Evolutionary conservation across 2,113 vertebrate species (phyloP).

Genomic region (Tragelaphus buxtoni): DNA sequence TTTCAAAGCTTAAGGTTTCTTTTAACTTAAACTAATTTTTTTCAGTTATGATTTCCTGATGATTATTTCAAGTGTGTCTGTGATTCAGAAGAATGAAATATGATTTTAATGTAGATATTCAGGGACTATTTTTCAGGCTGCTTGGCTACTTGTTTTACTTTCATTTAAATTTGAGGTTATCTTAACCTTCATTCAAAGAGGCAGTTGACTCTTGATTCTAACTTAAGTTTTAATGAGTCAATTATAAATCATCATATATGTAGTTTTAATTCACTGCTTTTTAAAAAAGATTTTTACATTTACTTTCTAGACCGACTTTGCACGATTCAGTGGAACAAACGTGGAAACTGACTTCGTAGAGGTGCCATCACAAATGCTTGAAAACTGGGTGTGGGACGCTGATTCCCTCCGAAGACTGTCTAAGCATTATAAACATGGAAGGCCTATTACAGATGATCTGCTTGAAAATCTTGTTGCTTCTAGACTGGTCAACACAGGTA

Average conservation of each 20-base stretch:
- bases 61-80: background rate
- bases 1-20: constrained; percentile 8
- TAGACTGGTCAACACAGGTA: constrained; percentile 94
- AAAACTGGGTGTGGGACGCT: constrained; percentile 98
- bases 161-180: constrained; percentile 11
- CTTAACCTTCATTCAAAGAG: background rate
- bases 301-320: constrained; percentile 87
- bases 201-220: background rate
- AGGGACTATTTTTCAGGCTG: background rate
- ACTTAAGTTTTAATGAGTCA: background rate
- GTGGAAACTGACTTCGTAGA: constrained; percentile 98
- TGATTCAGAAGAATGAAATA: constrained; percentile 5
- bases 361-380: constrained; percentile 96
- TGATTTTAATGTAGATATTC: background rate
- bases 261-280: constrained; percentile 10
- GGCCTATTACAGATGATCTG: constrained; percentile 83
- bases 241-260: background rate
- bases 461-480: constrained; percentile 92
- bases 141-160: background rate
- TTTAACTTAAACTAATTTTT: background rate
- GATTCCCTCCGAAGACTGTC: constrained; percentile 92
- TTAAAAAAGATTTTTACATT: background rate
- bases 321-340: constrained; percentile 93
- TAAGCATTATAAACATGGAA: constrained; percentile 90
- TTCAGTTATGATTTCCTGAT: background rate